phyloP scores from a whole-genome alignment of 2,113 vertebrate genomes.

The Tautogolabrus adspersus region DNA sequence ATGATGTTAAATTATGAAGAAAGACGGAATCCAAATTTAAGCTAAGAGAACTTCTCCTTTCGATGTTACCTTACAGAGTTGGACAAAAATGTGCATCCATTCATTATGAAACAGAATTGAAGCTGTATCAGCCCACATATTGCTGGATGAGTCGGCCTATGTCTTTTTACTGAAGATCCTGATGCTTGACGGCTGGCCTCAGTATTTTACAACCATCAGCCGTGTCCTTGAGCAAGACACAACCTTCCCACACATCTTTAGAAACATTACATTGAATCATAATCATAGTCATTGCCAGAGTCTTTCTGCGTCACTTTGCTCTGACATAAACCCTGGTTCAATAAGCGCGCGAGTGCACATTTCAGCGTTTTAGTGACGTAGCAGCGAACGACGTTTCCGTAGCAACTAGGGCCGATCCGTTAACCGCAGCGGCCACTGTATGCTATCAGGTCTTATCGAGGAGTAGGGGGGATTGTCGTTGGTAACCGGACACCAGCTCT shows the following conservation, averaged over 20 bases:
- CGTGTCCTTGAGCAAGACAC: neutral
- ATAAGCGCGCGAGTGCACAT: neutral
- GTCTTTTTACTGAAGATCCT: too few relatives aligned
- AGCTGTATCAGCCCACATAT: too few relatives aligned
- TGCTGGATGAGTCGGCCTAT: too few relatives aligned
- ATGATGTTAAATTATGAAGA: too few relatives aligned
- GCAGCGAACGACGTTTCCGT: slow-evolving; percentile 76
- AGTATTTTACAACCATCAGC: too few relatives aligned
- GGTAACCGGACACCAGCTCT: slow-evolving; percentile 65
- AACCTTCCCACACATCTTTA: neutral
- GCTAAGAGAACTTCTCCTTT: too few relatives aligned
- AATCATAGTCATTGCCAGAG: neutral
- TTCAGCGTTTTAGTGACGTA: slow-evolving; percentile 68
- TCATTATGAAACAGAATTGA: too few relatives aligned
- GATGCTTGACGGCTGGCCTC: too few relatives aligned
- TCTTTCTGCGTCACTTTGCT: neutral
- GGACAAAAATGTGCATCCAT: too few relatives aligned
- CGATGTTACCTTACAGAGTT: too few relatives aligned
- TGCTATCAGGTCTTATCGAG: slow-evolving; percentile 45
- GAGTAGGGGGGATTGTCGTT: slow-evolving; percentile 42
- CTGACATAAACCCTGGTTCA: neutral
- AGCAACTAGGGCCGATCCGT: slow-evolving; percentile 78
- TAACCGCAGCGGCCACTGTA: slow-evolving; percentile 52
- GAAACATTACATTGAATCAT: neutral
- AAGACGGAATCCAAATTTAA: too few relatives aligned